Base-by-base conservation (phyloP, 2,113 vertebrate species). In the Neomonachus schauinslandi region DNA sequence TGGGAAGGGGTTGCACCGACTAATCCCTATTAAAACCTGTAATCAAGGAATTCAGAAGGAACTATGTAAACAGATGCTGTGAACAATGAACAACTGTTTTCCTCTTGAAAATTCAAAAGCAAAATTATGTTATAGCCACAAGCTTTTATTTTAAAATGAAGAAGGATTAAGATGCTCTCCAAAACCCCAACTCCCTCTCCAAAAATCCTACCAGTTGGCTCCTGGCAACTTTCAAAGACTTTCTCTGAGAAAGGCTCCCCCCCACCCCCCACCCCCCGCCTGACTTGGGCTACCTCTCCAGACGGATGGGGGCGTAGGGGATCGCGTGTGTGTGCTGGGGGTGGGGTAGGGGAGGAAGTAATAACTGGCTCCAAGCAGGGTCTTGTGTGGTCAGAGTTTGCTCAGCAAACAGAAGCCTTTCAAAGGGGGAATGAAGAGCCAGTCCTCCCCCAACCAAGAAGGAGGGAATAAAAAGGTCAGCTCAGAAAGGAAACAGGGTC, bases 11-110 rank as follows among this genome's bases (percentile, higher is more conserved):
- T 84, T 93, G 83, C 76, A 89, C 61, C 0, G 8, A 85, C 83
- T 88, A 97, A 97, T 97, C 96, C 80, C 96, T 83, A 93, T 89
- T 97, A 97, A 97, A 97, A 97, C 95, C 95, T 93, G 77, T 95
- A 96, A 98, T 94, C 95, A 96, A 97, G 90, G 95, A 96, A 96
- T 92, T 98, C 94, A 95, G 91, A 93, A 97, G 80, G 71, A 81
- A 95, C 39, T 16, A 42, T n/a, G 77, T 80, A 96, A 97, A 96
- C 91, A 94, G 95, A 97, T 88, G 84, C 92, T 7, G 4, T 42
- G 88, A 96, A 98, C 96, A 96, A 92, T 21, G 89, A 93, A 71
- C 61, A 97, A 97, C 57, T 95, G 83, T 97, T 80, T 83, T 81
- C 89, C 39, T 61, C 49, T 8, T 67, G 92, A 96, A 79, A 95